Evolutionary conservation across 2,113 vertebrate species (phyloP).

Genomic region (Rattus norvegicus): GRCr8 NC_086033.1:83818501-83819000

Average conservation of each 20-base stretch:
- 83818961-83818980: conserved; percentile 70
- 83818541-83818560: conserved; percentile 69
- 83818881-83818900: conserved; percentile 57
- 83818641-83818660: conserved; percentile 72
- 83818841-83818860: background rate
- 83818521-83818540: conserved; percentile 70
- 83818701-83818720: conserved; percentile 82
- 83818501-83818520: background rate
- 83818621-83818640: conserved; percentile 57
- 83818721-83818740: conserved; percentile 53
- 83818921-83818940: conserved; percentile 55
- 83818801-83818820: conserved; percentile 63
- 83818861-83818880: background rate
- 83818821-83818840: conserved; percentile 60
- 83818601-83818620: conserved; percentile 58
- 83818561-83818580: conserved; percentile 78
- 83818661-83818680: conserved; percentile 73
- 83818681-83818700: conserved; percentile 79
- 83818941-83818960: conserved; percentile 67
- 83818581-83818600: conserved; percentile 67
- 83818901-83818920: conserved; percentile 59
- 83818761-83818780: conserved; percentile 72
- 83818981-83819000: conserved; percentile 68
- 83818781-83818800: conserved; percentile 58
- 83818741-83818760: conserved; percentile 54